Percentiles rank a stretch among this genome's conserved stretches.
phyloP scores from a whole-genome alignment of 2,113 vertebrate species.

The Dasyprocta punctata region DNA sequence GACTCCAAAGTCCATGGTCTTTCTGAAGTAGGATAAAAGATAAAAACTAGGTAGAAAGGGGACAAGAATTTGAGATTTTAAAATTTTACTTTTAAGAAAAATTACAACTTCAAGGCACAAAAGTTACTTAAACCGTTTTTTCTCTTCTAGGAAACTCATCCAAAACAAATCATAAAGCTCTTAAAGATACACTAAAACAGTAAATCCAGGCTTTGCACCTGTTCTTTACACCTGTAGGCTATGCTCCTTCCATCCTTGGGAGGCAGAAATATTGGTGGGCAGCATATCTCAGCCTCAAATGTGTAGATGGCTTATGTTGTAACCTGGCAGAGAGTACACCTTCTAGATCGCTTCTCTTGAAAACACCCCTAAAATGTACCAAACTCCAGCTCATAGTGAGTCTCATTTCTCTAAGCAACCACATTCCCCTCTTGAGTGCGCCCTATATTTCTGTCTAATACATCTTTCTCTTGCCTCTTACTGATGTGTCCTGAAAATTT shows the following conservation, averaged over 20 bases:
- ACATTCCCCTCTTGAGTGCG: background rate
- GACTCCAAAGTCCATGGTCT: background rate
- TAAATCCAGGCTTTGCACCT: background rate
- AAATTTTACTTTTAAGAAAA: background rate
- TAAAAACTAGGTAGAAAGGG: background rate
- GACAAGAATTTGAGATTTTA: background rate
- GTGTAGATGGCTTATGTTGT: background rate
- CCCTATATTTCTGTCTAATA: background rate
- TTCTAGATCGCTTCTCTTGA: background rate
- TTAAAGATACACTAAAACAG: background rate
- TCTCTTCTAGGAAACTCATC: background rate
- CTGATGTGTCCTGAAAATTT: background rate
- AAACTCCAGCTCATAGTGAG: background rate
- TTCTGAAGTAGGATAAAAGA: background rate
- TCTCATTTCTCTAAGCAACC: background rate
- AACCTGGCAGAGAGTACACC: background rate
- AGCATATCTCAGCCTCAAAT: background rate
- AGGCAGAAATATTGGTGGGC: background rate
- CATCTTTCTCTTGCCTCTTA: background rate
- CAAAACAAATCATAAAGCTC: background rate
- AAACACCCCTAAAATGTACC: background rate
- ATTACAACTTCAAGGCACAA: background rate
- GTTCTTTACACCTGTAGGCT: background rate
- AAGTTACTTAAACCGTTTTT: background rate
- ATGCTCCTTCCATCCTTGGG: background rate